Base-by-base conservation (phyloP, 2,113 vertebrate species). In the Triplophysa dalaica region DNA sequence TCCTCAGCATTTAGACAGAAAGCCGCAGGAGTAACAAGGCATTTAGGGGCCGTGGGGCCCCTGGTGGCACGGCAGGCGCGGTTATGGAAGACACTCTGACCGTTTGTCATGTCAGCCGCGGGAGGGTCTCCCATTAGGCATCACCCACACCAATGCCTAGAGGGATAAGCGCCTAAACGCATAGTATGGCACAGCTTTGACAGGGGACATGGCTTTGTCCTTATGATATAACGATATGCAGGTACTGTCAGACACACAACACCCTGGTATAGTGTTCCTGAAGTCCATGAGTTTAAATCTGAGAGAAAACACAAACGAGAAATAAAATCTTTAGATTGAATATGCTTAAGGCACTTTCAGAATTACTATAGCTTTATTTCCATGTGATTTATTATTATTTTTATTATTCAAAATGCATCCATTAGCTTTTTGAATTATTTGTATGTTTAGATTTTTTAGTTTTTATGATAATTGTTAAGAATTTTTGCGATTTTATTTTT, bases 1-100 rank as follows among this genome's bases (percentile, higher is more conserved):
- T 86, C 76, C 78, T 50, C 26, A 56, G 41, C 70, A 73, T 82
- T 75, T 81, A 78, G 82, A 79, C 24, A 73, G 84, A 26, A 68
- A 76, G 70, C 76, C 50, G 48, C 76, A 82, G 82, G 81, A 79
- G 69, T 83, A 74, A 72, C 73, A 78, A 73, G 79, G 29, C 38
- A 58, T 84, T 87, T 78, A 76, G 62, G 84, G 61, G 65, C 69
- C 24, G 19, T 12, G 29, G 65, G 80, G 77, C 22, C 72, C 70
- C 62, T 77, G 60, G 74, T 33, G 24, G 54, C 26, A 67, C 17
- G 43, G 70, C 22, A 60, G 73, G 56, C 73, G 24, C 56, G 72
- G 70, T 79, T 84, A 81, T 62, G 75, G 74, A 85, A 60, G 24
- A 52, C 67, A 68, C 58, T 69, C 82, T 8, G 43, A 9, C 73